Conservation (phyloP, 2,888 invertebrate species). For the Orthosia incerta region DNA sequence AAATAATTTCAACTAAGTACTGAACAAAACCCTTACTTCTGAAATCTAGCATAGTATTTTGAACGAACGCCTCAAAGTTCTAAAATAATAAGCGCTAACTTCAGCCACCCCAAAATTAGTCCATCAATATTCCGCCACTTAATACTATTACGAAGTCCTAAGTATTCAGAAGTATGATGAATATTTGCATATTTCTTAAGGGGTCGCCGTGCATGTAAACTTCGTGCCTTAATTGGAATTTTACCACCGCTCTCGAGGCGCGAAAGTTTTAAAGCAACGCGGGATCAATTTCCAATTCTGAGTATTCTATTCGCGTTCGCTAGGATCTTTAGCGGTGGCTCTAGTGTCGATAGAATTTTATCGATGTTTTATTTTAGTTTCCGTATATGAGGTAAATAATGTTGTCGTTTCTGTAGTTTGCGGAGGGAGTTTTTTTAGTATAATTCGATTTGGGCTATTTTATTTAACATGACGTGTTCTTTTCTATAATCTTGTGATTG, state of each 20-base stretch:
- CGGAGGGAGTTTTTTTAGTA: too few relatives aligned
- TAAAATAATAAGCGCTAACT: slow-evolving; percentile 47
- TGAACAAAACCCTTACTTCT: not conserved
- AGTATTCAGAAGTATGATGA: slow-evolving; percentile 58
- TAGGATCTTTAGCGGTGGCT: slow-evolving; percentile 64
- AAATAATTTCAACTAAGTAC: not conserved
- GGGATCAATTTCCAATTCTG: slow-evolving; percentile 86
- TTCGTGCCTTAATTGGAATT: slow-evolving; percentile 83
- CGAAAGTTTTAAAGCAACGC: slow-evolving; percentile 74
- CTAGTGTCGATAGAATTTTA: slow-evolving; percentile 41
- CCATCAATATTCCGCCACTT: slow-evolving; percentile 65
- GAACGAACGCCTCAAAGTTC: not conserved
- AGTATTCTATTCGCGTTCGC: slow-evolving; percentile 79
- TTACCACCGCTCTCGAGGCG: slow-evolving; percentile 74
- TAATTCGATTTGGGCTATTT: too few relatives aligned
- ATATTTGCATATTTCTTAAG: slow-evolving; percentile 73
- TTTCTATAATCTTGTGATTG: too few relatives aligned
- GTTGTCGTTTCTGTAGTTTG: not conserved
- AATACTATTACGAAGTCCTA: slow-evolving; percentile 66
- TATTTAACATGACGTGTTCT: too few relatives aligned
- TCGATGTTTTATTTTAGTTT: slow-evolving; percentile 30
- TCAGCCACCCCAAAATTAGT: slow-evolving; percentile 38
- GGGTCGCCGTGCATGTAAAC: slow-evolving; percentile 76
- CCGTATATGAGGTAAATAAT: not conserved
- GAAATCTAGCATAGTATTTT: slow-evolving; percentile 13